A percentile compares a stretch with the other conserved stretches of the same genome.
phyloP scores from a whole-genome alignment of 2,888 invertebrate genomes.

The Molanna angustata region DNA sequence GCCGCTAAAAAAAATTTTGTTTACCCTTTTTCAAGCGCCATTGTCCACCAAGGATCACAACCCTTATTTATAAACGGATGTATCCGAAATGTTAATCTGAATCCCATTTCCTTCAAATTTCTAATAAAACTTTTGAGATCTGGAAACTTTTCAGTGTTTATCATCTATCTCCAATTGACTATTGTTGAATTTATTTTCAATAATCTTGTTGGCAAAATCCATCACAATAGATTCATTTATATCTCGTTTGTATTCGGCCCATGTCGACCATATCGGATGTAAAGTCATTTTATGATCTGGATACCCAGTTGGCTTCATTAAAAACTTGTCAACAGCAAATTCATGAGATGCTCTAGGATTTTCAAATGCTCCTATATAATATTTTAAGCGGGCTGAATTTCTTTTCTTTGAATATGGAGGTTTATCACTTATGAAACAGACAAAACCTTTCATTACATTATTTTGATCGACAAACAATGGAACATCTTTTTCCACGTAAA shows the following conservation, averaged over 20 bases:
- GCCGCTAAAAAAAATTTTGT: too few relatives aligned
- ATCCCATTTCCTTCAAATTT: slow-evolving; percentile 46
- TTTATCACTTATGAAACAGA: slow-evolving; percentile 53
- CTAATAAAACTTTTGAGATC: slow-evolving; percentile 51
- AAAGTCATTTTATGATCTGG: slow-evolving; percentile 57
- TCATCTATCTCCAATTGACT: slow-evolving; percentile 65
- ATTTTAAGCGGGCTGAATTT: slow-evolving; percentile 48
- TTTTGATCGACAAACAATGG: slow-evolving; percentile 69
- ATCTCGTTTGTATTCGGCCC: slow-evolving; percentile 57
- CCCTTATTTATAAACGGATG: slow-evolving; percentile 63
- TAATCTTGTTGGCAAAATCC: slow-evolving; percentile 53
- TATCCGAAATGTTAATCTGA: slow-evolving; percentile 60
- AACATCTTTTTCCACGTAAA: slow-evolving; percentile 59
- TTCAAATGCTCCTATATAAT: slow-evolving; percentile 60
- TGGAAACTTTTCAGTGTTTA: slow-evolving; percentile 56
- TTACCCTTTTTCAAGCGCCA: slow-evolving; percentile 48
- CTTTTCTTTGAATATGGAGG: slow-evolving; percentile 50
- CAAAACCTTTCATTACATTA: slow-evolving; percentile 44
- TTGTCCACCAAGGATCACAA: slow-evolving; percentile 53
- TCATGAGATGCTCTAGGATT: slow-evolving; percentile 59
- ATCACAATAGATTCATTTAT: slow-evolving; percentile 53
- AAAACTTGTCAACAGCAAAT: slow-evolving; percentile 57
- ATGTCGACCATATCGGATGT: slow-evolving; percentile 66
- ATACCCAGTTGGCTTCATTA: slow-evolving; percentile 55
- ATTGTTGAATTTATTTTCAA: slow-evolving; percentile 48